Evolutionary conservation across 2,113 vertebrate species (phyloP).

Genomic region (Rhabdomys dilectus): DNA sequence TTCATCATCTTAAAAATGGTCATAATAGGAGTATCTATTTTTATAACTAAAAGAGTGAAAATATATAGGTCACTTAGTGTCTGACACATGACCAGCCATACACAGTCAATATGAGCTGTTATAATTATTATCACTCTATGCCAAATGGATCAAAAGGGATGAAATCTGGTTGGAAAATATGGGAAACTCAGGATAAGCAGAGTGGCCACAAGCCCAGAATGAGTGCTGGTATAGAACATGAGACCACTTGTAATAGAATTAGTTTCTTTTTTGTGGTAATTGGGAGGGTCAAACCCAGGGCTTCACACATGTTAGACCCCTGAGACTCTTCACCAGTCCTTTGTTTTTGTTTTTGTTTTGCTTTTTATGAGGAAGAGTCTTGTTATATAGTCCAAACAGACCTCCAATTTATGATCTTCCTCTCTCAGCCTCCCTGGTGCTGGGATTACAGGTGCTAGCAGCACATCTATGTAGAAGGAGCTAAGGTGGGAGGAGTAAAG

Average conservation of each 20-base stretch:
- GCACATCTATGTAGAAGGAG: neutral
- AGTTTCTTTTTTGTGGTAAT: neutral
- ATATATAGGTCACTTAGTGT: neutral
- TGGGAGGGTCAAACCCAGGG: neutral
- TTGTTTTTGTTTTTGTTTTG: neutral
- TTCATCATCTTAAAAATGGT: neutral
- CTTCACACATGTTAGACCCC: neutral
- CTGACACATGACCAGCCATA: neutral
- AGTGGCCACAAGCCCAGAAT: neutral
- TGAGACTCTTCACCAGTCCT: neutral
- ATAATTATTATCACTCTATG: neutral
- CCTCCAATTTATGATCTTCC: neutral
- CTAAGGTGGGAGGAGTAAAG: no score
- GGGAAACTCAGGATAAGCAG: slow-evolving; percentile 6
- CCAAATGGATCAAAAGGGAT: neutral
- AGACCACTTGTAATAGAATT: neutral
- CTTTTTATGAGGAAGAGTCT: neutral
- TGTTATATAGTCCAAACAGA: neutral
- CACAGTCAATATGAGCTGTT: neutral
- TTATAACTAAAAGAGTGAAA: neutral
- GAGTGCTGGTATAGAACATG: neutral
- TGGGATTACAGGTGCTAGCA: neutral
- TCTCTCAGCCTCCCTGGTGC: neutral
- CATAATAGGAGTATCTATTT: neutral
- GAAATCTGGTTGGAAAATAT: neutral